phyloP scores from a whole-genome alignment of 2,888 invertebrate species.

The Agrochola lota region DNA sequence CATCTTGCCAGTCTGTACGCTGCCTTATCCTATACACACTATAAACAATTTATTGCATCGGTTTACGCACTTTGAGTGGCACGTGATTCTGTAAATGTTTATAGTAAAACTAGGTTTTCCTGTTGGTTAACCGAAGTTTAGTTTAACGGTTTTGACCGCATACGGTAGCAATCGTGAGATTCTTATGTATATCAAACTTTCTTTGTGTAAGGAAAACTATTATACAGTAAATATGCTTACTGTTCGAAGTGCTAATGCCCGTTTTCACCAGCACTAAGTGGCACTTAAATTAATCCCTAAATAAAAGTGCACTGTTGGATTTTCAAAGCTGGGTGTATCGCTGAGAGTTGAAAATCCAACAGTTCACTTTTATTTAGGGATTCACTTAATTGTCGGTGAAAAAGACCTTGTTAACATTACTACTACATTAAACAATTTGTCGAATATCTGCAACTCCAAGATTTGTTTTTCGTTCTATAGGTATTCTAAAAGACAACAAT shows the following conservation, averaged over 20 bases:
- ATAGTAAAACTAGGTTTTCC: conserved; percentile 55
- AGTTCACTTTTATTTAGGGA: no score
- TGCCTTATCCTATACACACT: conserved; percentile 39
- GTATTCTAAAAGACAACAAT: not conserved
- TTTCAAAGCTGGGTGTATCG: no score
- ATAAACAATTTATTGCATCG: conserved; percentile 60
- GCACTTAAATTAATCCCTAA: no score
- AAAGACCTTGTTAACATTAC: no score
- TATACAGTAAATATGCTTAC: not conserved
- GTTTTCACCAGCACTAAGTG: no score
- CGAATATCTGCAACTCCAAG: not conserved
- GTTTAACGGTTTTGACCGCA: conserved; percentile 63
- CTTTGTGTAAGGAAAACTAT: not conserved
- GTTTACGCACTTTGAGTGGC: conserved; percentile 51
- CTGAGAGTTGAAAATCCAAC: no score
- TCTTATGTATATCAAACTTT: conserved; percentile 29
- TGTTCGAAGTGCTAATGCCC: not conserved
- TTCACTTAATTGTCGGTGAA: no score
- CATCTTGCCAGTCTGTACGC: conserved; percentile 1
- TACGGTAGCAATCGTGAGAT: conserved; percentile 42
- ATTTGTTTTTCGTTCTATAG: not conserved
- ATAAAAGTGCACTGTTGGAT: no score
- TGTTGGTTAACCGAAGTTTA: conserved; percentile 60
- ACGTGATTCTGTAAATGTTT: conserved; percentile 58
- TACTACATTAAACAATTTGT: no score